Evolutionary conservation across 2,113 vertebrate genomes (phyloP).

Genomic region (Alosa alosa): DNA sequence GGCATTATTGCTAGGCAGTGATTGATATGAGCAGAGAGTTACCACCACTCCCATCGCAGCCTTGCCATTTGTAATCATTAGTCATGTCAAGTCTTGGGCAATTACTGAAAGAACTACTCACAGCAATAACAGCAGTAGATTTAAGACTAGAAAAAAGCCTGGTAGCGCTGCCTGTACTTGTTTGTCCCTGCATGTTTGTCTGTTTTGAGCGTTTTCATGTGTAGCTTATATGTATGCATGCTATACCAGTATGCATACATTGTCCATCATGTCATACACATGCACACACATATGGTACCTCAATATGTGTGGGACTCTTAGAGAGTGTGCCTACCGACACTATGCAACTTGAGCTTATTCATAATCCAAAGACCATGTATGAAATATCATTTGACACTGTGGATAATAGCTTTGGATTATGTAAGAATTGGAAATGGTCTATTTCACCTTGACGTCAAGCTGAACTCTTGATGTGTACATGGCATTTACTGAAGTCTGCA

Average conservation of each 20-base stretch:
- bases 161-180: slow-evolving; percentile 13
- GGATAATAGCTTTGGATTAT: background rate
- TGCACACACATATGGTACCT: background rate
- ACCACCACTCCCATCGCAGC: background rate
- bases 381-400: background rate
- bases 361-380: background rate
- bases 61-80: background rate
- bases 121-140: slow-evolving; percentile 28
- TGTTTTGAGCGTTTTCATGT: background rate
- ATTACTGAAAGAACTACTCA: slow-evolving; percentile 17
- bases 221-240: slow-evolving; percentile 4
- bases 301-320: background rate
- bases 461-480: background rate
- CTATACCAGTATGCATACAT: slow-evolving; percentile 15
- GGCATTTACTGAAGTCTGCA: background rate
- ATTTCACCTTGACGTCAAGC: background rate
- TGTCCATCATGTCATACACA: slow-evolving; percentile 11
- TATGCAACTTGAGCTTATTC: background rate
- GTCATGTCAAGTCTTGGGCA: background rate
- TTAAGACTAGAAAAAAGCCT: background rate
- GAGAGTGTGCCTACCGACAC: background rate
- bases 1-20: slow-evolving; percentile 3
- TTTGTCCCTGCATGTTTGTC: slow-evolving; percentile 24
- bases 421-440: background rate
- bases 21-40: background rate